Evolutionary conservation across 2,113 vertebrate species (phyloP).

Genomic region (Anguilla rostrata): DNA sequence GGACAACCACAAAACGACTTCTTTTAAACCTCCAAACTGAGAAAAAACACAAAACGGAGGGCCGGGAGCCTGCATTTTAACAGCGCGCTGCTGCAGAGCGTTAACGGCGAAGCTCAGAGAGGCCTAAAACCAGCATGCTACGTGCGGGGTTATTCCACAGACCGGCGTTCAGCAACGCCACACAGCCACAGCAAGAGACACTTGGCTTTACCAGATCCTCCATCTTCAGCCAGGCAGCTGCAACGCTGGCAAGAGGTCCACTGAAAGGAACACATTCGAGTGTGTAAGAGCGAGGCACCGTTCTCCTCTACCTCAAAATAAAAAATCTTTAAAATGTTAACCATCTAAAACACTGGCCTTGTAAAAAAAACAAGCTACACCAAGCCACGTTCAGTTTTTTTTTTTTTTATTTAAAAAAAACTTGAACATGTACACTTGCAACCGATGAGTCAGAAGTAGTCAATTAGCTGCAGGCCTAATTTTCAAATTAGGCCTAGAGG

Average conservation of each 20-base stretch:
- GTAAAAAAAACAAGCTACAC: too few species aligned
- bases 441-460: neutral
- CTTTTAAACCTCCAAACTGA: too few species aligned
- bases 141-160: neutral
- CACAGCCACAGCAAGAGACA: conserved; percentile 1
- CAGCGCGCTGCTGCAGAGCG: neutral
- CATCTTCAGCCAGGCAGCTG: neutral
- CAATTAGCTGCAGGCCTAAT: neutral
- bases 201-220: neutral
- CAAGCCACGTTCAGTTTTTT: too few species aligned
- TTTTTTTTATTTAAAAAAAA: neutral
- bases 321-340: neutral
- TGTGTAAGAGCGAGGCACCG: neutral
- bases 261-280: neutral
- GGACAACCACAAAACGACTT: too few species aligned
- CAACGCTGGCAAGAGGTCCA: neutral
- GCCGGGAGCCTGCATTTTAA: neutral
- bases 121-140: neutral
- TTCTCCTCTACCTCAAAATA: neutral
- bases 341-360: neutral
- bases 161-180: neutral
- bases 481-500: too few species aligned
- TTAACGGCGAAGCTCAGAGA: neutral
- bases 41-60: too few species aligned
- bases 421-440: neutral